These are phyloP conservation scores for Tyto alba DNA, from an alignment of 2,113 vertebrate genomes.

Conservation along the genomic window DNA sequence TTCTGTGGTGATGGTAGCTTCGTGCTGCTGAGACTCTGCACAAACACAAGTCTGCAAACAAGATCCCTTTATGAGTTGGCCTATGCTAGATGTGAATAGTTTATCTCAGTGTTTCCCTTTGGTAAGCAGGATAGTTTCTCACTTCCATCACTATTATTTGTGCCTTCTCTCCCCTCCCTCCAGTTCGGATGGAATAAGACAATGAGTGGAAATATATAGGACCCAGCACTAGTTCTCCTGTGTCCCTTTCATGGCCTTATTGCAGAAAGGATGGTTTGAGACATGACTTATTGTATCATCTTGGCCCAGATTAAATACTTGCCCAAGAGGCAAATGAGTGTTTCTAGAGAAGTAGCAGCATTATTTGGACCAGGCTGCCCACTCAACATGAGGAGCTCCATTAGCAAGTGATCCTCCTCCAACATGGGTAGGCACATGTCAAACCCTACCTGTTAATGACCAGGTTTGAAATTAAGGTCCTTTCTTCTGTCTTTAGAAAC, in stretches of 20 bases:
- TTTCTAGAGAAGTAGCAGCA: not conserved
- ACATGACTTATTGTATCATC: not conserved
- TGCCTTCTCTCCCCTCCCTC: not conserved
- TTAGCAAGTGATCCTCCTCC: not conserved
- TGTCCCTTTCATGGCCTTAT: rapidly evolving
- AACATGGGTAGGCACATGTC: not conserved
- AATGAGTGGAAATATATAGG: not conserved
- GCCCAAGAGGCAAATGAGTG: not conserved
- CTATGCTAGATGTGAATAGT: not conserved
- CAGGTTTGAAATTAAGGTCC: not conserved
- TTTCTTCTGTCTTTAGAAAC: not conserved
- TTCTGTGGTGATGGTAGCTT: not conserved
- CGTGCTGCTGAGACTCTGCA: not conserved
- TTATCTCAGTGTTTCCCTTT: not conserved
- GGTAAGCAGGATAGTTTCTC: not conserved
- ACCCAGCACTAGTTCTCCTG: not conserved
- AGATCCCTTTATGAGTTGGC: not conserved
- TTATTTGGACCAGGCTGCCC: not conserved
- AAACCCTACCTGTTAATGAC: not conserved
- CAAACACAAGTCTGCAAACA: not conserved
- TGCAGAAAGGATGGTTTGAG: not conserved
- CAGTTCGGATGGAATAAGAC: not conserved
- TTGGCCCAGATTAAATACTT: not conserved
- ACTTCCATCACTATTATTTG: not conserved
- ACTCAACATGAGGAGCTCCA: not conserved